Conservation (phyloP, 1,140 invertebrate genomes). For the Octopus sinensis region DNA sequence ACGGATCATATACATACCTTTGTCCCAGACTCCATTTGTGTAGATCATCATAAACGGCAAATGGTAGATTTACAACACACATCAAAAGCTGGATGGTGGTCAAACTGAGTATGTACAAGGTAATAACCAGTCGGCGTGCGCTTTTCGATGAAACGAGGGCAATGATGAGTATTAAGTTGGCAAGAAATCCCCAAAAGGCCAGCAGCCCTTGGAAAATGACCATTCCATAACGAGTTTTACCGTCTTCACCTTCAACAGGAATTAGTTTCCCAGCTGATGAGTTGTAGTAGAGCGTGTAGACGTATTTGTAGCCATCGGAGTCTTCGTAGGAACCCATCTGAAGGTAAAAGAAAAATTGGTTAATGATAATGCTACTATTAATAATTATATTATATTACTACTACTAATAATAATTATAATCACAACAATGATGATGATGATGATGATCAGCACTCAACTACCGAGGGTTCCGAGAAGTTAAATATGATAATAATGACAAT, state of each 20-base stretch:
- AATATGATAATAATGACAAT: not conserved
- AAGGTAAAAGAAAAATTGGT: not conserved
- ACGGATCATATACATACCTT: not conserved
- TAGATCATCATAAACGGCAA: not conserved
- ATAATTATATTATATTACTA: not conserved
- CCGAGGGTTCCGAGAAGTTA: not conserved
- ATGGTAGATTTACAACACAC: conserved; percentile 9
- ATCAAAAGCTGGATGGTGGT: not conserved
- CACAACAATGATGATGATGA: too few relatives aligned
- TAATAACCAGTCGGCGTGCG: not conserved
- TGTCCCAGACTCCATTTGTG: not conserved
- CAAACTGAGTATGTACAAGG: not conserved
- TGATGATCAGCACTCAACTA: not conserved
- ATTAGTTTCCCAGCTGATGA: not conserved
- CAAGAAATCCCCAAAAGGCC: conserved; percentile 5
- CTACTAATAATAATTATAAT: not conserved
- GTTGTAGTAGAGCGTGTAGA: conserved; percentile 10
- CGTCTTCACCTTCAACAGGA: not conserved
- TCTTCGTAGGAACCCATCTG: not conserved
- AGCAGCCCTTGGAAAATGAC: conserved; percentile 3
- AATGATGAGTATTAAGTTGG: not conserved
- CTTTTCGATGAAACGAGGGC: not conserved
- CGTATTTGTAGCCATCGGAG: not conserved
- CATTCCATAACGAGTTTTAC: not conserved
- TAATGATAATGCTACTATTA: not conserved